Conservation (phyloP, 2,888 invertebrate genomes). For the Brachypterus glaber region DNA sequence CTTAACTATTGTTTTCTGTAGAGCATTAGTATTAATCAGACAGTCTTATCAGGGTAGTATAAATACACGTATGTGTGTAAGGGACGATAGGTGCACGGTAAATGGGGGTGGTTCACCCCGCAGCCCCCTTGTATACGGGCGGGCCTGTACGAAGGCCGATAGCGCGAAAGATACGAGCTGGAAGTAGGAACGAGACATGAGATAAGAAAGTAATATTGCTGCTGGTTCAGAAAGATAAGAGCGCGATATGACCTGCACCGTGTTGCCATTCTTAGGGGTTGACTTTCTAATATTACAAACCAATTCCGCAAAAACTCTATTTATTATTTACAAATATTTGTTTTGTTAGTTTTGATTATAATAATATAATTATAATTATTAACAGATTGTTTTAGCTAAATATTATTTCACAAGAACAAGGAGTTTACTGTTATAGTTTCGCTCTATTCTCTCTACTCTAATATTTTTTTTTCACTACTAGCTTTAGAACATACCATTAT, state of each 20-base stretch:
- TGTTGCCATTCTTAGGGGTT: too few species aligned
- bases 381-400: too few species aligned
- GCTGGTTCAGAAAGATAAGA: slow-evolving; percentile 38
- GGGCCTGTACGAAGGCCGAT: slow-evolving; percentile 36
- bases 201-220: slow-evolving; percentile 42
- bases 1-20: slow-evolving; percentile 9
- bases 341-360: too few species aligned
- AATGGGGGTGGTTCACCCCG: slow-evolving; percentile 15
- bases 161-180: slow-evolving; percentile 39
- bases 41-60: slow-evolving; percentile 18
- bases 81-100: slow-evolving; percentile 19
- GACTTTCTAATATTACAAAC: too few species aligned
- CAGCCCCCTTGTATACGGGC: slow-evolving; percentile 25
- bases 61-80: slow-evolving; percentile 23
- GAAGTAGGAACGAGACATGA: slow-evolving; percentile 40
- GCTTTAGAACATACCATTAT: too few species aligned
- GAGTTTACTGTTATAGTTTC: too few species aligned
- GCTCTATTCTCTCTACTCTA: too few species aligned
- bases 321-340: too few species aligned
- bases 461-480: too few species aligned
- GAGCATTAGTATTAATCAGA: slow-evolving; percentile 18
- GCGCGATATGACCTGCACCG: slow-evolving; percentile 35
- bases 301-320: too few species aligned
- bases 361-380: too few species aligned
- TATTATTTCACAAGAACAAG: too few species aligned